Percentiles rank a stretch among this genome's conserved stretches.
Evolutionary conservation across 2,113 vertebrate species (phyloP).

Genomic region (Mormyrus lacerda): DNA sequence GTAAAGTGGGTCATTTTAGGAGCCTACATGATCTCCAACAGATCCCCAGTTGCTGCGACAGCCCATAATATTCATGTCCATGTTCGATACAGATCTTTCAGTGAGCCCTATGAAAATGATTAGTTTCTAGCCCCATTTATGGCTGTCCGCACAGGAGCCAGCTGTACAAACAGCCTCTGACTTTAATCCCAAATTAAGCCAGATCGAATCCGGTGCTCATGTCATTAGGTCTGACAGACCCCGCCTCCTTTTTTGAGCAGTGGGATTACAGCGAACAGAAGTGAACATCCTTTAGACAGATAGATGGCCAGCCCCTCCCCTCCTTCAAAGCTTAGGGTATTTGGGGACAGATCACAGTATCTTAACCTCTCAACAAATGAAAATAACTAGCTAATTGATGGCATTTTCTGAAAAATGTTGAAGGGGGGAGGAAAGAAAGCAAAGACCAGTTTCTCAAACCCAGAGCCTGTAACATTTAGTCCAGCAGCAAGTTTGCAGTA

Average conservation of each 20-base stretch:
- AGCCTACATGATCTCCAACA: background rate
- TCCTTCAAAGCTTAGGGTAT: constrained; percentile 48
- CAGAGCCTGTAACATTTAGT: background rate
- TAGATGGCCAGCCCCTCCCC: background rate
- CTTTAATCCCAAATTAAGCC: constrained; percentile 66
- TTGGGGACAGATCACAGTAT: constrained; percentile 51
- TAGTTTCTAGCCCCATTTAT: constrained; percentile 61
- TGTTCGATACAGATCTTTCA: constrained; percentile 41
- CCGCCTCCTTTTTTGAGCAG: constrained; percentile 54
- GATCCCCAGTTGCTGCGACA: constrained; percentile 9
- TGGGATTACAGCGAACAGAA: constrained; percentile 63
- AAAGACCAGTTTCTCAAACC: constrained; percentile 1
- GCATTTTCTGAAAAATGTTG: constrained; percentile 38
- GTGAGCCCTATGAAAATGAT: constrained; percentile 18
- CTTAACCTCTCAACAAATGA: constrained; percentile 36
- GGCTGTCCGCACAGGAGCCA: constrained; percentile 48
- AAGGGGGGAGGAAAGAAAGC: background rate
- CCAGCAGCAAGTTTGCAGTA: constrained; percentile 5
- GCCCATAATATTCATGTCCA: constrained; percentile 39
- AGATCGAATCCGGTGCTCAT: constrained; percentile 39
- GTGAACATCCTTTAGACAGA: constrained; percentile 47
- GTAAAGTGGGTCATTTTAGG: background rate
- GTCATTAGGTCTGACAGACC: constrained; percentile 56
- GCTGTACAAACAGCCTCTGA: constrained; percentile 51
- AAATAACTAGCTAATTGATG: constrained; percentile 46